Base-by-base conservation (phyloP, 2,888 invertebrate species). In the Callyntrura sp. region DNA sequence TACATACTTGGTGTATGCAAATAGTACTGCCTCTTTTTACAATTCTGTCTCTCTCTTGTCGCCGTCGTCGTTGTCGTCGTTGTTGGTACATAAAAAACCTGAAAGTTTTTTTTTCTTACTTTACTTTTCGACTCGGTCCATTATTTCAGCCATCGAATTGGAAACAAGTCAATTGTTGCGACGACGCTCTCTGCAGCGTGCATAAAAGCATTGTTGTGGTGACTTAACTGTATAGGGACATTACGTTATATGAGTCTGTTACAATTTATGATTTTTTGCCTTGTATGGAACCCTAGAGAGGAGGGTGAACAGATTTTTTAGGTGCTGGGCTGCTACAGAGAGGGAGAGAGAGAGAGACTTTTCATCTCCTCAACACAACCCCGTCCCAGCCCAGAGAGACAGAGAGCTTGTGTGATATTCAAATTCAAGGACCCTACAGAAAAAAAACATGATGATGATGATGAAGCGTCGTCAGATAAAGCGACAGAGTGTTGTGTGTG, bases 401-500 rank as follows among this genome's bases (percentile, higher is more conserved):
- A 35, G 2, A 35, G 35, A 35, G n/a, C 35, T 35, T 35, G 35
- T 35, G 6, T 35, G 35, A 14, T 48, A 76, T 76, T 76, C 55
- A 57, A 78, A 78, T 55, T 78, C 78, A 78, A 78, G 78, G 78
- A 78, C 78, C n/a, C 11, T 20, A 55, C 55, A 25, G 51, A 76
- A 76, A 76, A 76, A 68, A 45, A 48, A 73, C 62, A n/a, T 35
- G 73, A 85, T 57, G 51, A 68, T 62, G 55, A 48, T 82, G 28
- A 60, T 51, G 12, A 48, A 73, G 20, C 23, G 48, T 51, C 23
- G 48, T 51, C n/a, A 51, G 51, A 57, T 57, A 17, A 57, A 17
- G 17, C 17, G 57, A n/a, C 57, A 17, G 3, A 57, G 51, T 70
- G 48, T 20, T 85, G 84, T 85, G 84, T 85, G 84, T 85, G 84